These are phyloP conservation scores for Phyllostomus hastatus DNA, from an alignment of 2,113 vertebrate species.

Conservation along the genomic window DNA sequence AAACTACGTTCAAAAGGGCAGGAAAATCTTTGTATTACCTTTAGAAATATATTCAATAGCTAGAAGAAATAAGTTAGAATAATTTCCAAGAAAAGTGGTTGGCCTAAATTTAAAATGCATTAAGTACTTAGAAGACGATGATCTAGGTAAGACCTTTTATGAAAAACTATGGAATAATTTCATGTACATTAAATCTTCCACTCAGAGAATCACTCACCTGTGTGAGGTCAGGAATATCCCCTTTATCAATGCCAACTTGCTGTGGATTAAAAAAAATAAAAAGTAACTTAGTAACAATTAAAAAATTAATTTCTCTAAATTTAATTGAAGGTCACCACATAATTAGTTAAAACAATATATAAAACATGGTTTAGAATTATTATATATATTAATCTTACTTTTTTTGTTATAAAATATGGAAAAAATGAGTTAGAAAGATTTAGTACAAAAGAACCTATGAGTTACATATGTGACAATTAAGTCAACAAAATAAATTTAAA, in stretches of 20 bases:
- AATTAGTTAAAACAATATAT: neutral
- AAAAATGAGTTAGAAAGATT: neutral
- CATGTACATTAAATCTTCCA: neutral
- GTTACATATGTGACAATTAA: neutral
- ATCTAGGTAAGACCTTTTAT: neutral
- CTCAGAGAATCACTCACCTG: conserved; percentile 86
- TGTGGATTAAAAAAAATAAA: conserved; percentile 78
- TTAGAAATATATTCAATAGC: conserved; percentile 1
- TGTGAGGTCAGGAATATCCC: conserved; percentile 98
- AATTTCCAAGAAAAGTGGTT: neutral
- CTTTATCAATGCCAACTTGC: conserved; percentile 99
- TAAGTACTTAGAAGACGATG: neutral
- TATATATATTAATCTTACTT: neutral
- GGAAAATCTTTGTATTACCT: neutral
- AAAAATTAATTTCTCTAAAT: neutral
- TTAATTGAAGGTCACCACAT: neutral
- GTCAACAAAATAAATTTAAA: neutral
- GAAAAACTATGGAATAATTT: neutral
- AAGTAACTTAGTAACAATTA: conserved; percentile 9
- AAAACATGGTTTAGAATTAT: neutral
- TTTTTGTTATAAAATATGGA: neutral
- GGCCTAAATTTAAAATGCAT: neutral
- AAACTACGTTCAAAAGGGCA: neutral
- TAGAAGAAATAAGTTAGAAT: conserved; percentile 7
- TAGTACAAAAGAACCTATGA: neutral